Percentiles rank a stretch among this genome's conserved stretches.
Conservation (phyloP, 1,140 invertebrate species). For the Druon quercuslanigerum region DNA sequence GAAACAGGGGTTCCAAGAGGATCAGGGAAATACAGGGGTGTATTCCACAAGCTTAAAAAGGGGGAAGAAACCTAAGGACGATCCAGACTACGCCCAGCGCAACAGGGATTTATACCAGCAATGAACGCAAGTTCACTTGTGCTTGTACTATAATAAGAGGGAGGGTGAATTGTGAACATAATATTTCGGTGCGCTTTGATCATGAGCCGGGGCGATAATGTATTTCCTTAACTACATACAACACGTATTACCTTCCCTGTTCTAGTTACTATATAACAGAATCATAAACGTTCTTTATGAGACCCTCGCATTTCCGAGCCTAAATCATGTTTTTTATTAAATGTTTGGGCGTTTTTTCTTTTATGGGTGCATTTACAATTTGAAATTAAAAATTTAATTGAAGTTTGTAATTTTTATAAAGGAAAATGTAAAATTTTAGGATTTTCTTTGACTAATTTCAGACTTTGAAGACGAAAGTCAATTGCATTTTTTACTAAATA, state of each 20-base stretch:
- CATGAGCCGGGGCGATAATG: constrained; percentile 10
- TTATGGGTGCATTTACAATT: no score
- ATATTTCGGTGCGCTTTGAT: constrained; percentile 28
- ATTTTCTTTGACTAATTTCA: no score
- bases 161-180: background rate
- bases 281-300: no score
- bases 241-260: background rate
- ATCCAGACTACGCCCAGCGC: constrained; percentile 4
- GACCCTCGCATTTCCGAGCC: no score
- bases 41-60: constrained; percentile 17
- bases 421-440: no score
- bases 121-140: constrained; percentile 5
- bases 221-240: constrained; percentile 22
- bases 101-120: constrained; percentile 30
- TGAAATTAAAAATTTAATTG: no score
- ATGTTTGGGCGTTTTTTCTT: no score
- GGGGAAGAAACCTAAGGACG: constrained; percentile 20
- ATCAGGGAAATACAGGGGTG: constrained; percentile 17
- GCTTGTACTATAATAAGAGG: background rate
- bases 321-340: no score
- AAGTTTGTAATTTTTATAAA: no score
- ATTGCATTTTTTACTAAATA: no score
- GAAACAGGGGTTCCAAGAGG: constrained; percentile 16
- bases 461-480: no score
- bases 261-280: background rate